phyloP scores from a whole-genome alignment of 1,140 invertebrate genomes.

The Ridgeia piscesae region DNA sequence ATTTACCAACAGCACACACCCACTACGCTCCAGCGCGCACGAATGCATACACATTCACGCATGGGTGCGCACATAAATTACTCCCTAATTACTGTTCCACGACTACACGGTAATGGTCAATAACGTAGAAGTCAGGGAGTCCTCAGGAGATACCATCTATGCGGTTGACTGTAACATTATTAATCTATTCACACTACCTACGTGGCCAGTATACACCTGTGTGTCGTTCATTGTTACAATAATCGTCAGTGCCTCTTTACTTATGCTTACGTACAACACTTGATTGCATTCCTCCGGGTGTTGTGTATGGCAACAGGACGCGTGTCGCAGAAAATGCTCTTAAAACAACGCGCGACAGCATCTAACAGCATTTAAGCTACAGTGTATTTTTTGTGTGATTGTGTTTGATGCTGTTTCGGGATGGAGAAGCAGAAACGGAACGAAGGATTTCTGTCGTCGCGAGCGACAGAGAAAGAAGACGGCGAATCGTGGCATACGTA shows the following conservation, averaged over 20 bases:
- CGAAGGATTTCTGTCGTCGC: too few species aligned
- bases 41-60: background rate
- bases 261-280: background rate
- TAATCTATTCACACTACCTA: background rate
- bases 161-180: background rate
- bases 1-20: background rate
- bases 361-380: background rate
- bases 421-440: background rate
- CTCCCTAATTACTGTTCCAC: background rate
- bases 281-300: background rate
- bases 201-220: background rate
- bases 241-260: background rate
- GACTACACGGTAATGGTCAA: background rate
- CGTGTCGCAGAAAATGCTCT: background rate
- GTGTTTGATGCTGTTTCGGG: background rate
- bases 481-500: background rate
- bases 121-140: background rate
- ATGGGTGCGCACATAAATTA: too few species aligned
- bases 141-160: background rate
- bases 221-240: background rate
- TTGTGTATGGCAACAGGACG: background rate
- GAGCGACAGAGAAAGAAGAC: background rate
- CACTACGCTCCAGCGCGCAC: background rate
- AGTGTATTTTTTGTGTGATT: background rate
- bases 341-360: background rate